Evolutionary conservation across 2,888 invertebrate genomes (phyloP).

Genomic region (Hylaea fasciaria): DNA sequence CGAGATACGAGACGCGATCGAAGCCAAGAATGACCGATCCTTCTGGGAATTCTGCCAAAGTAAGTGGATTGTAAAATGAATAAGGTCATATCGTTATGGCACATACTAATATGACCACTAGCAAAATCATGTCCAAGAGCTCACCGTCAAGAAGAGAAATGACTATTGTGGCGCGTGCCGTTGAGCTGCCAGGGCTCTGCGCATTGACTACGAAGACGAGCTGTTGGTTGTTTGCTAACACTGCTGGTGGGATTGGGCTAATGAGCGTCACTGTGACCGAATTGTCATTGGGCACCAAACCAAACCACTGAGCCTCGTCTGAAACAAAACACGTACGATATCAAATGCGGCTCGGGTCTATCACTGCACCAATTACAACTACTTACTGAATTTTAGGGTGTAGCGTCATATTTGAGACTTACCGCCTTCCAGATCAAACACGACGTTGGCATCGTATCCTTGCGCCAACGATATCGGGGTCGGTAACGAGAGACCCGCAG

Average conservation of each 20-base stretch:
- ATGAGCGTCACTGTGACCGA: conserved; percentile 32
- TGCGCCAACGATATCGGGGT: conserved; percentile 38
- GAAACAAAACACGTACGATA: background rate
- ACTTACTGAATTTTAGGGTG: too few species aligned
- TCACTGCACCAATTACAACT: too few species aligned
- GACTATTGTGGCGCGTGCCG: conserved; percentile 44
- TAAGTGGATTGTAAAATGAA: conserved; percentile 3
- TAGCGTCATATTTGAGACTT: conserved; percentile 15
- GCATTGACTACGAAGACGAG: conserved; percentile 48
- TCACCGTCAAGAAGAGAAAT: conserved; percentile 42
- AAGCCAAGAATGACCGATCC: conserved; percentile 42
- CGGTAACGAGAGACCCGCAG: conserved; percentile 36
- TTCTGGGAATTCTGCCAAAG: conserved; percentile 22
- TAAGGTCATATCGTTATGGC: background rate
- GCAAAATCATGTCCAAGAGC: background rate
- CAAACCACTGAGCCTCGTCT: conserved; percentile 36
- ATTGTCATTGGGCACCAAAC: conserved; percentile 33
- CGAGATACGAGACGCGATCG: conserved; percentile 45
- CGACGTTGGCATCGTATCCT: conserved; percentile 45
- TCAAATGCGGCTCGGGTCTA: too few species aligned
- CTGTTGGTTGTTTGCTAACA: conserved; percentile 46
- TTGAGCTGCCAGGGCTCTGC: conserved; percentile 37
- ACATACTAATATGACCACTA: background rate
- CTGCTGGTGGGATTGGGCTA: conserved; percentile 45
- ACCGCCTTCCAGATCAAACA: conserved; percentile 51